Conservation (phyloP, 2,113 vertebrate species). For the Microtus oregoni region DNA sequence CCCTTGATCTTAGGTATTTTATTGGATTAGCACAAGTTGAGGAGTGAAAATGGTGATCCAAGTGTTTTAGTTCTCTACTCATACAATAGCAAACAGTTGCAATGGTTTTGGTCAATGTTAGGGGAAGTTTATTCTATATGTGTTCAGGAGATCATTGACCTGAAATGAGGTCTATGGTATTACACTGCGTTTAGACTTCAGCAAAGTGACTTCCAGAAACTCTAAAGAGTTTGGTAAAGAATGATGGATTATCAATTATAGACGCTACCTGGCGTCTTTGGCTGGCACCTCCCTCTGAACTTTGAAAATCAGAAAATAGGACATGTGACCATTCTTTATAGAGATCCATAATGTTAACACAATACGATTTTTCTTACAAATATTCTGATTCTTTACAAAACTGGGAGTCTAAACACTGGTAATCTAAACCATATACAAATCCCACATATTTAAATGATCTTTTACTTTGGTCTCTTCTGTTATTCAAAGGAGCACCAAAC, state of each 20-base stretch:
- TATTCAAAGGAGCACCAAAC: not conserved
- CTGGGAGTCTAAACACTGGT: not conserved
- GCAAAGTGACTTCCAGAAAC: not conserved
- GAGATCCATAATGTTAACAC: not conserved
- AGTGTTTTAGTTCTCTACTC: not conserved
- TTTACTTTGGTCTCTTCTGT: not conserved
- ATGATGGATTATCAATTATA: not conserved
- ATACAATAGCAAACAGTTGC: not conserved
- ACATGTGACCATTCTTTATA: not conserved
- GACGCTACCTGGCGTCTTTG: not conserved
- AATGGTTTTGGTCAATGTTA: not conserved
- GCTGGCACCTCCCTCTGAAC: not conserved
- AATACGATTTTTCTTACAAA: not conserved
- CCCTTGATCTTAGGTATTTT: not conserved
- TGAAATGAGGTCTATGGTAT: not conserved
- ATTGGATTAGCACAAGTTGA: not conserved
- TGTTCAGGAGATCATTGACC: not conserved
- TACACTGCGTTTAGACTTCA: not conserved
- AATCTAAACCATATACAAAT: not conserved
- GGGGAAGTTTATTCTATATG: not conserved
- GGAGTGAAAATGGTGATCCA: not conserved
- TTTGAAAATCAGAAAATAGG: not conserved
- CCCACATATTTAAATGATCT: not conserved
- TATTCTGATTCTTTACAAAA: constrained; percentile 18
- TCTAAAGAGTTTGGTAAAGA: not conserved